These are phyloP conservation scores for Takifugu bimaculatus DNA, from an alignment of 2,113 vertebrate species.

Conservation along the genomic window DNA sequence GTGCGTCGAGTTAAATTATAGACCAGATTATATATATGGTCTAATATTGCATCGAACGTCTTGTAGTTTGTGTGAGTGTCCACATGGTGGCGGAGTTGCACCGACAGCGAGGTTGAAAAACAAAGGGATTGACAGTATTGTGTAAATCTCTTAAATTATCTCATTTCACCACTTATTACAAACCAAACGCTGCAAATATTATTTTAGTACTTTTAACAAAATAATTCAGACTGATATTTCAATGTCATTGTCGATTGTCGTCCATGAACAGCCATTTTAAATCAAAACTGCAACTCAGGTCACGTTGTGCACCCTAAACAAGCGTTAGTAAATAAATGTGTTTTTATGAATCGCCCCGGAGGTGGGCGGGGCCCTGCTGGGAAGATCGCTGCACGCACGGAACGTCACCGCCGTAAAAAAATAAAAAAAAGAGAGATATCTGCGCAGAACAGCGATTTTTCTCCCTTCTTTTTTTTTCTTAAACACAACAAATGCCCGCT, in stretches of 20 bases:
- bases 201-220: no score
- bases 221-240: no score
- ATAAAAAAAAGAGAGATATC: conserved; percentile 23
- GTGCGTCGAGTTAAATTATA: no score
- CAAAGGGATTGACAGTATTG: not conserved
- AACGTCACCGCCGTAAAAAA: conserved; percentile 25
- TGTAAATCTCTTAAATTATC: not conserved
- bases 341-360: conserved; percentile 37
- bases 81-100: conserved; percentile 37
- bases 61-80: conserved; percentile 1
- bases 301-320: not conserved
- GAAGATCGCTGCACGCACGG: conserved; percentile 17
- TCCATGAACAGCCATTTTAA: not conserved
- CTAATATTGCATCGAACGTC: not conserved
- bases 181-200: no score
- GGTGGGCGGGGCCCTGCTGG: conserved; percentile 55
- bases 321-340: conserved; percentile 23
- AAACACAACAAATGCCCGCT: not conserved
- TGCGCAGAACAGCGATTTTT: conserved; percentile 34
- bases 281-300: not conserved
- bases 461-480: not conserved
- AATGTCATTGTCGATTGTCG: no score
- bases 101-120: not conserved
- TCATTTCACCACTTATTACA: no score
- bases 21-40: no score